Evolutionary conservation across 92 coral and sea anemone species (phyloP).

Genomic region (Zoanthus gigantus): DNA sequence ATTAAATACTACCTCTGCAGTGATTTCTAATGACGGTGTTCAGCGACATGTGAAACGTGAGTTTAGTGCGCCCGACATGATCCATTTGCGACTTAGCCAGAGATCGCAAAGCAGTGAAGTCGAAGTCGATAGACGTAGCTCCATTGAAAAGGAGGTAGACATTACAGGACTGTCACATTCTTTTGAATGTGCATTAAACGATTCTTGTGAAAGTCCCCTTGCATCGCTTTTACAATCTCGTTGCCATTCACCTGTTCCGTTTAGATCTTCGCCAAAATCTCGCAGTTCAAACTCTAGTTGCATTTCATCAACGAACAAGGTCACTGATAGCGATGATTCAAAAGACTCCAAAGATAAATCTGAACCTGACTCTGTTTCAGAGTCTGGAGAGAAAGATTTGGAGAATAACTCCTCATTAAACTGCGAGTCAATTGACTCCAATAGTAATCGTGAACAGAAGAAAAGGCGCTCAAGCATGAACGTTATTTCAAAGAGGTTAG

Average conservation of each 20-base stretch:
- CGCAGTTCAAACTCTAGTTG: slow-evolving; percentile 17
- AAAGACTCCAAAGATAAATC: background rate
- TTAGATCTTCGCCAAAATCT: slow-evolving; percentile 17
- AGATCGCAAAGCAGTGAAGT: background rate
- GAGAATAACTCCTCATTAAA: slow-evolving; percentile 23
- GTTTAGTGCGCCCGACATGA: background rate
- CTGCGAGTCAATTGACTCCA: slow-evolving; percentile 1
- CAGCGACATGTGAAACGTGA: background rate
- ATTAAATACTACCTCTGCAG: background rate
- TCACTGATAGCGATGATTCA: background rate
- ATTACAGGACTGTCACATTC: slow-evolving; percentile 7
- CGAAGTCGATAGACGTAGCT: slow-evolving; percentile 40
- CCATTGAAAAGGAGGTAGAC: slow-evolving; percentile 22
- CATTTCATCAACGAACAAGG: slow-evolving; percentile 12
- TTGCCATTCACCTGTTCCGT: slow-evolving; percentile 44
- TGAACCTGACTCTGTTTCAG: slow-evolving; percentile 9
- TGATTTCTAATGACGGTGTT: background rate
- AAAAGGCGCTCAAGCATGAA: slow-evolving; percentile 27
- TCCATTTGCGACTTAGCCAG: slow-evolving; percentile 11
- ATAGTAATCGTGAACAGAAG: background rate
- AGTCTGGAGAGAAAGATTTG: slow-evolving; percentile 9
- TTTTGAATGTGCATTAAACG: slow-evolving; percentile 33
- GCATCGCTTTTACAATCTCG: background rate
- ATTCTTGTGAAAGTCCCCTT: slow-evolving; percentile 24
- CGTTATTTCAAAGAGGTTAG: slow-evolving; percentile 35